Evolutionary conservation across 2,888 invertebrate genomes (phyloP), one percentile per base, ranked within the genome.

Genomic region (Adelognathus sp.): DNA sequence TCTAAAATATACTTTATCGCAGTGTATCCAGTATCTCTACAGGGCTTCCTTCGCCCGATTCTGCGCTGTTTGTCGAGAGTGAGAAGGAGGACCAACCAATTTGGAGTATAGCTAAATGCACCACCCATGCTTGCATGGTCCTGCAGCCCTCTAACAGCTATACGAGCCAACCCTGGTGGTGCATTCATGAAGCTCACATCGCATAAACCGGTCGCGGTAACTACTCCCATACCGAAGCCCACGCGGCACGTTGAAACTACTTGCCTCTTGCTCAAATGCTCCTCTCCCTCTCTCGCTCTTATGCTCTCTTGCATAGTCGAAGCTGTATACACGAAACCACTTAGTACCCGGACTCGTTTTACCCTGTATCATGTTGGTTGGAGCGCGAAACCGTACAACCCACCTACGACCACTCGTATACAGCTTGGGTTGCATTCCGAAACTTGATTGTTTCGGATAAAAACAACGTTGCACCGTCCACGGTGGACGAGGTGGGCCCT

Each of bases 131-230:
- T 52, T 73, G 46, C 24, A 50, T 24, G 50, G 9, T 21, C 11
- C 50, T 27, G 36, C 31, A 54, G 29, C 41, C 76, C 66, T 56
- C 77, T 69, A 72, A 56, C 46, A n/a, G 54, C 72, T 18, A 60
- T 66, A 33, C 60, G 61, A 33, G 60, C 64, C 61, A 16, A 36
- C 61, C 54, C 44, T 39, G 24, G 24, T 61, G 29, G 29, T 3
- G 29, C 61, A 54, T 60, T 70, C 74, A 77, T 72, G 66, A 79
- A 75, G 14, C 58, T 60, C 79, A n/a, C 81, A 29, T 81, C 76
- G 70, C 80, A 83, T 82, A 85, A 76, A 76, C 77, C 61, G 80
- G 41, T 79, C 67, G 29, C 56, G 66, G 67, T 61, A 82, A 82
- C 81, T 66, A 80, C 75, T 79, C 70, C 63, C 76, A 67, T 60